phyloP scores from a whole-genome alignment of 2,113 vertebrate species.

The Hippotragus niger region DNA sequence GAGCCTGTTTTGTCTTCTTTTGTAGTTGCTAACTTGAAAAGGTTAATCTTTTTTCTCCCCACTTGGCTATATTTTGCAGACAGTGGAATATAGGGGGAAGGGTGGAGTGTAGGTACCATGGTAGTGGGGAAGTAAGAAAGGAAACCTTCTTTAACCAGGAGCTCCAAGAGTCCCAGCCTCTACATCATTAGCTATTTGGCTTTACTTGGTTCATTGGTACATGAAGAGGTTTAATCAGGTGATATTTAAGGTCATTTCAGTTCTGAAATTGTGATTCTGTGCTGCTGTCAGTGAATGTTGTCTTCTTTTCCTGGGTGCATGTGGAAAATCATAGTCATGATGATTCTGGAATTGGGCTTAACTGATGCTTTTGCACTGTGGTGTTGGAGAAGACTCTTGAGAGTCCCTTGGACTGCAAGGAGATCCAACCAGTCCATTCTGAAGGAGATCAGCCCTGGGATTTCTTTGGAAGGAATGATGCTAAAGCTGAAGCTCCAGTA shows the following conservation, averaged over 20 bases:
- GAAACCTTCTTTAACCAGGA: neutral
- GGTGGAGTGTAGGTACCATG: neutral
- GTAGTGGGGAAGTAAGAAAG: neutral
- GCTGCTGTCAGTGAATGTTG: neutral
- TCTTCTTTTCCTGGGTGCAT: neutral
- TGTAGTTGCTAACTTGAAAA: neutral
- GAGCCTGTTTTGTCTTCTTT: neutral
- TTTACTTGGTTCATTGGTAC: neutral
- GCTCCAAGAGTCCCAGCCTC: neutral
- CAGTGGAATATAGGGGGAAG: neutral
- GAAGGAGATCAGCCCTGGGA: no score
- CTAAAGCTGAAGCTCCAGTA: no score
- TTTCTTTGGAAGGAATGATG: no score
- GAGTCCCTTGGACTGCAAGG: no score
- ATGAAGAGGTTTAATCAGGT: neutral
- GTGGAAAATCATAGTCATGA: neutral
- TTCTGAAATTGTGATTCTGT: neutral
- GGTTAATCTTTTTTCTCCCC: rapidly evolving
- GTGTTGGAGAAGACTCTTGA: no score
- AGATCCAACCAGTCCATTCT: no score
- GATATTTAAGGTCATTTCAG: neutral
- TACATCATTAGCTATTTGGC: neutral
- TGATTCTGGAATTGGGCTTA: neutral
- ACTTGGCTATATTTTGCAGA: neutral
- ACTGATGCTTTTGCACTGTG: no score